phyloP scores from a whole-genome alignment of 1,140 invertebrate species.

The Drosophila setifemur region DNA sequence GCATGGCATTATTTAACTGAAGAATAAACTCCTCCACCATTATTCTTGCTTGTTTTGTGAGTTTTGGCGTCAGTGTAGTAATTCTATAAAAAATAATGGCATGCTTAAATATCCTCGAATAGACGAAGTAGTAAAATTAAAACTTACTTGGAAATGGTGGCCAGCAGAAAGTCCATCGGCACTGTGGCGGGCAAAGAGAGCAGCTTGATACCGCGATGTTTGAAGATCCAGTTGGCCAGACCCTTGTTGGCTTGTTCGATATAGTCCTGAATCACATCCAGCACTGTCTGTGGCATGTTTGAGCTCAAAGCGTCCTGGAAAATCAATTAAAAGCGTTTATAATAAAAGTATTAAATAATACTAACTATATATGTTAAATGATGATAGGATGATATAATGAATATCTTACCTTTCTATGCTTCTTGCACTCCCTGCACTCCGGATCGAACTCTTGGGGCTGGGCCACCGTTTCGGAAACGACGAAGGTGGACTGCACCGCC shows the following conservation, averaged over 20 bases:
- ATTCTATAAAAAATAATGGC: slow-evolving; percentile 41
- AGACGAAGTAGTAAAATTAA: too few relatives aligned
- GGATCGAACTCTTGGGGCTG: slow-evolving; percentile 90
- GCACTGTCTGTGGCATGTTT: slow-evolving; percentile 92
- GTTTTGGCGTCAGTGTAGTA: slow-evolving; percentile 63
- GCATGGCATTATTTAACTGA: slow-evolving; percentile 69
- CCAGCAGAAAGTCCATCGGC: slow-evolving; percentile 92
- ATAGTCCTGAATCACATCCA: slow-evolving; percentile 94
- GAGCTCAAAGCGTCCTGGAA: slow-evolving; percentile 92
- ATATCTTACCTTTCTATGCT: slow-evolving; percentile 89
- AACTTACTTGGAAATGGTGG: slow-evolving; percentile 91
- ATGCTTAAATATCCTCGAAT: background rate
- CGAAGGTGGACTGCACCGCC: slow-evolving; percentile 91
- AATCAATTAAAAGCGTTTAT: background rate
- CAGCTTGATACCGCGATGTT: slow-evolving; percentile 90
- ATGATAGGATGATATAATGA: too few relatives aligned
- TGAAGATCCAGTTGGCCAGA: slow-evolving; percentile 94
- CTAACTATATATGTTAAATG: background rate
- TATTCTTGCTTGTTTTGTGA: slow-evolving; percentile 69
- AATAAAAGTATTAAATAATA: background rate
- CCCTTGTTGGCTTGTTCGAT: slow-evolving; percentile 95
- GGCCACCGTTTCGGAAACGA: slow-evolving; percentile 86
- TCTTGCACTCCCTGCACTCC: slow-evolving; percentile 92
- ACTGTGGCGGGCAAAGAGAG: slow-evolving; percentile 92
- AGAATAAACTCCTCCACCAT: slow-evolving; percentile 62